Base-by-base conservation (phyloP, 1,140 invertebrate species). In the Orchesella cincta region DNA sequence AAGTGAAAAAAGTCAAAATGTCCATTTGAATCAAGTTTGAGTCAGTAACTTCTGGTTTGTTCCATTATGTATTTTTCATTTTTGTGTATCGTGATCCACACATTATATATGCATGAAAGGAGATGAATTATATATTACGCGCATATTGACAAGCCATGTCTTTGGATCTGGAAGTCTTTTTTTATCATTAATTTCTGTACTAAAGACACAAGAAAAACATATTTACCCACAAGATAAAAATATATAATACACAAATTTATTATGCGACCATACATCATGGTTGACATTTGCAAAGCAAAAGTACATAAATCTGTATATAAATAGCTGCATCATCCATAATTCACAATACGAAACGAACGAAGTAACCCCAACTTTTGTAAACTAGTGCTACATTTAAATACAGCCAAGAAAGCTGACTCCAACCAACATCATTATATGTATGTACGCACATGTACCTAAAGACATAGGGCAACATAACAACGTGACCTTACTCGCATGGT, bases 21-120 rank as follows among this genome's bases (percentile, higher is more conserved):
- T 67, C 62, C 26, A 67, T 67, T 29, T 12, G 26, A 31, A 67
- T 67, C 62, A 29, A 31, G 62, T 12, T 67, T 33, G 62, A 67
- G 31, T 29, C 29, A 23, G 62, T 31, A 67, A 67, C 62, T 31
- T 67, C 62, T 67, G 62, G 62, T 12, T 67, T 31, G 8, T n/a
- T 29, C 26, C 23, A 31, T 67, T 57, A 57, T 57, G 23, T 57
- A n/a, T 57, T 57, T 18, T 14, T 57, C 23, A 57, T 23, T 57
- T 18, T n/a, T 57, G 8, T 46, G 39, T 12, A 8, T 46, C 8
- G 20, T 20, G 39, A 8, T 46, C 39, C 20, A 46, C 20, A 12
- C 20, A 12, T 20, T 20, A 20, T 46, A 46, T 46, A 12, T 46
- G 39, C 20, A 20, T 20, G 20, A 20, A 8, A 46, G 39, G 8